phyloP scores from a whole-genome alignment of 2,113 vertebrate species.

The Cephalopterus ornatus region DNA sequence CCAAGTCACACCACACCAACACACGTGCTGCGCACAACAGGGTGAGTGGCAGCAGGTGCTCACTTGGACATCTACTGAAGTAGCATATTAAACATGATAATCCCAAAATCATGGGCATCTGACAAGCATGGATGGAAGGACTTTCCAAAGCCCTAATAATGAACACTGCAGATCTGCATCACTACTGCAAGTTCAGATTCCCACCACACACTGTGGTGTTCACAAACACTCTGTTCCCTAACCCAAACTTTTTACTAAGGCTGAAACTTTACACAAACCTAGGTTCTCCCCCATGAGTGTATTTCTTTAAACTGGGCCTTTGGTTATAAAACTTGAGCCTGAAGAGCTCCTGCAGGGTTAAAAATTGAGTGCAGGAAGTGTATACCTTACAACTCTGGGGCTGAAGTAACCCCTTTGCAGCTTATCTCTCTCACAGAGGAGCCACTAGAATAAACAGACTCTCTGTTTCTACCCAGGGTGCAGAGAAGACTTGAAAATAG shows the following conservation, averaged over 20 bases:
- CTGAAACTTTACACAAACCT: background rate
- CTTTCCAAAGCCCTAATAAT: background rate
- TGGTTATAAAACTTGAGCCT: background rate
- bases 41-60: fast-evolving
- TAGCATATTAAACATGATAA: fast-evolving
- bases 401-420: background rate
- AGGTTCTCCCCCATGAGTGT: background rate
- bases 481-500: background rate
- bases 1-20: background rate
- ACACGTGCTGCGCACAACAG: fast-evolving
- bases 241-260: background rate
- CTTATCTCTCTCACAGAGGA: background rate
- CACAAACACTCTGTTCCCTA: background rate
- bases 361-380: background rate
- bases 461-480: background rate
- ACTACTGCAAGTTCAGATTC: background rate
- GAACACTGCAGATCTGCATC: background rate
- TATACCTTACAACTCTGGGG: background rate
- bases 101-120: background rate
- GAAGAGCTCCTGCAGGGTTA: background rate
- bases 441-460: background rate
- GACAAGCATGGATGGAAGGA: background rate
- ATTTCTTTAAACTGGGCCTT: background rate
- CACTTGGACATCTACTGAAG: background rate
- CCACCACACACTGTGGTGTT: fast-evolving